A percentile compares a stretch with the other conserved stretches of the same genome.
Conservation (phyloP, 2,888 invertebrate genomes). For the Pasiphila rectangulata region DNA sequence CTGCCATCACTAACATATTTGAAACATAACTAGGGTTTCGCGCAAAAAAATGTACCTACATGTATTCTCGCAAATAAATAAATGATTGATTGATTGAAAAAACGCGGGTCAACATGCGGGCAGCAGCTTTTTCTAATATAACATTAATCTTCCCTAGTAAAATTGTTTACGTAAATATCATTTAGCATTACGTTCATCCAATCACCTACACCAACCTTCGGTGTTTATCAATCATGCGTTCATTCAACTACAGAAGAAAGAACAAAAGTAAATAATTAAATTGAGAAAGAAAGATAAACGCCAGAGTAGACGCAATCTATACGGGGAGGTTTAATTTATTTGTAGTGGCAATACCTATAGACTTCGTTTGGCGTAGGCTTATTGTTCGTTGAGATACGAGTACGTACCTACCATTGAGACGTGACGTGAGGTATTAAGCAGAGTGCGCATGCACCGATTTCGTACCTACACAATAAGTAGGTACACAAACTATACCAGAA, state of each 20-base stretch:
- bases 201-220: slow-evolving; percentile 46
- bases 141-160: slow-evolving; percentile 2
- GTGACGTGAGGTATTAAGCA: slow-evolving; percentile 4
- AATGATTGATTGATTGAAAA: too few species aligned
- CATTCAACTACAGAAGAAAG: slow-evolving; percentile 46
- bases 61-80: too few species aligned
- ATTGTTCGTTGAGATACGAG: slow-evolving; percentile 14
- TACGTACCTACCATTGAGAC: too few species aligned
- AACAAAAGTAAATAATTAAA: slow-evolving; percentile 28
- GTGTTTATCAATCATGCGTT: slow-evolving; percentile 43
- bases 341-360: slow-evolving; percentile 19
- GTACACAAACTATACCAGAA: too few species aligned
- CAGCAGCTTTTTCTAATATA: too few species aligned
- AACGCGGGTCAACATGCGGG: too few species aligned
- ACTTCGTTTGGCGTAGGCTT: slow-evolving; percentile 19
- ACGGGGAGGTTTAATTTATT: slow-evolving; percentile 26
- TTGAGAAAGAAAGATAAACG: slow-evolving; percentile 21
- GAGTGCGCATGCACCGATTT: slow-evolving; percentile 10
- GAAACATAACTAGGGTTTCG: too few species aligned
- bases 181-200: slow-evolving; percentile 10
- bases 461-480: neutral
- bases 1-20: too few species aligned
- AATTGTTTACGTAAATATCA: slow-evolving; percentile 11
- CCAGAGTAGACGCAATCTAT: slow-evolving; percentile 22
- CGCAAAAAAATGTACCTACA: too few species aligned